Conservation (phyloP, 2,797 vertebrate genomes). For the Eidolon dupreanum region DNA sequence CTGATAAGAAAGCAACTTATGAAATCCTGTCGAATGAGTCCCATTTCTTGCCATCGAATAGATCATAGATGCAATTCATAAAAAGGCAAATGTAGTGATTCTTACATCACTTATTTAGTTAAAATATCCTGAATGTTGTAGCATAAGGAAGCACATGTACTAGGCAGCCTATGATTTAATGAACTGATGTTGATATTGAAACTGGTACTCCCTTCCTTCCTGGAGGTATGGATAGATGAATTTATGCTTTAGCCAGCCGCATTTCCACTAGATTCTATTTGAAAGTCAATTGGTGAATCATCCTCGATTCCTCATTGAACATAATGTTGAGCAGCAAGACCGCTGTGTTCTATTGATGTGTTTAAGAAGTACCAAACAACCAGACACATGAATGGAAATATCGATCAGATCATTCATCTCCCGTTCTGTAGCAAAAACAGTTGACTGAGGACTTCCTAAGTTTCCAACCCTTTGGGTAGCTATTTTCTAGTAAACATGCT, state of each 20-base stretch:
- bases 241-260: background rate
- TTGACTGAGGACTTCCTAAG: background rate
- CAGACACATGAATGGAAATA: background rate
- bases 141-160: background rate
- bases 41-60: slow-evolving; percentile 9
- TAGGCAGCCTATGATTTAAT: slow-evolving; percentile 36
- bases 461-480: background rate
- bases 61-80: background rate
- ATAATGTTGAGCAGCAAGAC: slow-evolving; percentile 21
- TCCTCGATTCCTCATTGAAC: background rate
- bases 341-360: slow-evolving; percentile 32
- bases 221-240: background rate
- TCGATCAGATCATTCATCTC: slow-evolving; percentile 10
- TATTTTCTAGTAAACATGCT: background rate
- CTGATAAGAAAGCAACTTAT: background rate
- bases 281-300: slow-evolving; percentile 44
- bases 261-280: slow-evolving; percentile 37
- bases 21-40: background rate
- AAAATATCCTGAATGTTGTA: background rate
- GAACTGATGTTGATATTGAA: slow-evolving; percentile 34
- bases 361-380: slow-evolving; percentile 14
- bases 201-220: background rate
- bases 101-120: background rate
- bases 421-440: background rate
- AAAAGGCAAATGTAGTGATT: slow-evolving; percentile 25